Evolutionary conservation across 2,113 vertebrate species (phyloP), one percentile per base, ranked within the genome.

Genomic region (Heterotis niloticus): DNA sequence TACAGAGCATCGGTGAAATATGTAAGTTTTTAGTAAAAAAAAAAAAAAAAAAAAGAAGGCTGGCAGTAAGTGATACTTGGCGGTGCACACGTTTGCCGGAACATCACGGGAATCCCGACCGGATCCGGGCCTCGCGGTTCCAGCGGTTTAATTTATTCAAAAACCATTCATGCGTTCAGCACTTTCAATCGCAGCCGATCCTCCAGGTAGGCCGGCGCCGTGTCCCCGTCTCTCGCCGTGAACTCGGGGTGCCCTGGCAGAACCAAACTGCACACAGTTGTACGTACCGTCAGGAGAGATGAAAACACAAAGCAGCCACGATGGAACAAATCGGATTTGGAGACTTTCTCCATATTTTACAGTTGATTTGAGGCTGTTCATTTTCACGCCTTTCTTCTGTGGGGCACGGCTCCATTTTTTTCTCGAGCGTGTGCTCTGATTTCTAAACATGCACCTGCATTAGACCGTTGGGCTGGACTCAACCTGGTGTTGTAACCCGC

Each of bases 401-500:
- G n/a, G 51, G 69, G 69, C 69, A 51, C 23, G 52, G 13, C 69
- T 52, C 54, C 71, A 17, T 74, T 44, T 4, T 44, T 44, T 18
- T 2, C 16, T 57, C 57, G 54, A 57, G 26, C 66, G 26, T 68
- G 24, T 51, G 64, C 11, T 59, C 65, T 29, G 26, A 5, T 29
- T 68, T 57, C 3, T 44, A 66, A 64, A 29, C 76, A 66, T 26
- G 76, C 44, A 56, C 51, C 64, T 66, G 14, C 76, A 56, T 1
- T 77, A 26, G 26, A 23, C 24, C 17, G n/a, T n/a, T 16, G 52
- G 26, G 44, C n/a, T 10, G 2, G 9, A 20, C 34, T 54, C 54
- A 78, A 44, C 34, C 76, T 29, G 14, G 24, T 78, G 76, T 20
- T 12, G 10, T 68, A 78, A 78, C 52, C 76, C 54, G 24, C 56